These are phyloP conservation scores for Platorchestia sp. DNA, from an alignment of 1,140 invertebrate genomes.

Conservation along the genomic window DNA sequence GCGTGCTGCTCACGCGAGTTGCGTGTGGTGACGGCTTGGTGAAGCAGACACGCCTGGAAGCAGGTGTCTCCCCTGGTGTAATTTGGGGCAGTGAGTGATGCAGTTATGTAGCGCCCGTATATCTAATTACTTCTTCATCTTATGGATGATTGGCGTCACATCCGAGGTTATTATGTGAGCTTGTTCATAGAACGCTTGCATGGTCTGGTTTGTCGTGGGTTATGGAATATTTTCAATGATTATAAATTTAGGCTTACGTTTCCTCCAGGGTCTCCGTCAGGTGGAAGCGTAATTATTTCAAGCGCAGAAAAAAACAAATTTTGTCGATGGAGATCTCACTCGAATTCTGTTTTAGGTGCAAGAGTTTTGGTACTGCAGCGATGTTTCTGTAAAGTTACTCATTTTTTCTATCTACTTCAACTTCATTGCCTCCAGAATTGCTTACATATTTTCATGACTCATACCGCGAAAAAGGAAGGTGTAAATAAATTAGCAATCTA, in stretches of 20 bases:
- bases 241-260: too few relatives aligned
- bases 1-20: too few relatives aligned
- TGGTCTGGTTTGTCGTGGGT: too few relatives aligned
- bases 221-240: too few relatives aligned
- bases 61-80: neutral
- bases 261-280: neutral
- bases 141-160: neutral
- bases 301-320: neutral
- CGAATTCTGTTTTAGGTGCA: neutral
- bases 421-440: neutral
- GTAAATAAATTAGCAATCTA: neutral
- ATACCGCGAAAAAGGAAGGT: neutral
- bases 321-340: neutral
- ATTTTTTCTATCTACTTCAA: neutral
- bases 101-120: too few relatives aligned
- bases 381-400: neutral
- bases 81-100: too few relatives aligned
- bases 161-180: neutral
- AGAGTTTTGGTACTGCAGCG: neutral
- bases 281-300: neutral
- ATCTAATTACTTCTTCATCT: neutral
- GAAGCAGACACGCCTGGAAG: neutral
- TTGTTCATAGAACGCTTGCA: too few relatives aligned
- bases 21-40: too few relatives aligned
- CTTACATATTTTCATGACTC: neutral